These are phyloP conservation scores for Oppia nitens DNA, from an alignment of 1,140 invertebrate species.

Conservation along the genomic window DNA sequence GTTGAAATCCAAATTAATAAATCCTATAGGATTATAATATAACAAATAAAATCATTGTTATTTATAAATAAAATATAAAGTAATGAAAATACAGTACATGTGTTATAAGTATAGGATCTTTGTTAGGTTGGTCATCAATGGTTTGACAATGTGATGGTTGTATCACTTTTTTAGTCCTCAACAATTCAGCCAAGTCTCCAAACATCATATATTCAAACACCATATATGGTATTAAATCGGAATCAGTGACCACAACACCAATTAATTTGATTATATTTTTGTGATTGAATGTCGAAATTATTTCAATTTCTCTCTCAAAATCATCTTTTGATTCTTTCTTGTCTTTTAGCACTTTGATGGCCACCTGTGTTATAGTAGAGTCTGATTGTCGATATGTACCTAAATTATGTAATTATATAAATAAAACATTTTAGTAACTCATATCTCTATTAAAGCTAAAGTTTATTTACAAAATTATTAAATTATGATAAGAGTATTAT, in stretches of 20 bases:
- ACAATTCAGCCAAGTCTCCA: slow-evolving; percentile 65
- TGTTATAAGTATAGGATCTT: neutral
- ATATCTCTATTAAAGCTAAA: no score
- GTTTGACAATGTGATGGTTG: no score
- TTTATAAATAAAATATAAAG: neutral
- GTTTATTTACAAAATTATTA: no score
- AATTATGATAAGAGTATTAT: no score
- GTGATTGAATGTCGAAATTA: slow-evolving; percentile 74
- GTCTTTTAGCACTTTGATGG: slow-evolving; percentile 70
- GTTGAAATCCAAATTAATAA: slow-evolving; percentile 5
- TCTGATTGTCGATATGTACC: slow-evolving; percentile 17
- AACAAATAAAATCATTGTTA: neutral
- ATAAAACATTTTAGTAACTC: no score
- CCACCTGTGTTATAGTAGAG: slow-evolving; percentile 39
- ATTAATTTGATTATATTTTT: slow-evolving; percentile 66
- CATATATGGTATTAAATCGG: slow-evolving; percentile 61
- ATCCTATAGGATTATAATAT: neutral
- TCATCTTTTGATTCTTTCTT: slow-evolving; percentile 44
- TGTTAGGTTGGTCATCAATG: neutral
- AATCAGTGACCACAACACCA: slow-evolving; percentile 52
- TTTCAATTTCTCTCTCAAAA: slow-evolving; percentile 71
- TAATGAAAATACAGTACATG: neutral
- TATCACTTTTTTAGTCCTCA: slow-evolving; percentile 41
- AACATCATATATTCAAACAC: slow-evolving; percentile 82
- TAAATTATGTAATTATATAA: no score